Conservation (phyloP, 2,113 vertebrate genomes). For the Baryphthengus martii region DNA sequence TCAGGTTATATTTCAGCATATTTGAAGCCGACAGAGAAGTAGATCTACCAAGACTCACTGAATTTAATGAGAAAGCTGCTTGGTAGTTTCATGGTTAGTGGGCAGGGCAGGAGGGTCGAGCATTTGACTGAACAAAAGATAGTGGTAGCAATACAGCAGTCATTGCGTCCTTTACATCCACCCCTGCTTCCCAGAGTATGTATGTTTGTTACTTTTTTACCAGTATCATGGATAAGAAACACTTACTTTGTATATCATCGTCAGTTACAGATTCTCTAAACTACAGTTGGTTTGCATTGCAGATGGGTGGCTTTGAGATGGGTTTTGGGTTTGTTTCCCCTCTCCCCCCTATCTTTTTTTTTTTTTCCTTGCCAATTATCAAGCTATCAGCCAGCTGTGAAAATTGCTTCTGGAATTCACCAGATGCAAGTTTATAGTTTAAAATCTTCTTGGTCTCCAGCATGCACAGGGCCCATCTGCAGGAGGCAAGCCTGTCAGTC, state of each 20-base stretch:
- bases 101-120: background rate
- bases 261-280: background rate
- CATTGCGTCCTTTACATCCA: background rate
- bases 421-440: background rate
- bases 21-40: background rate
- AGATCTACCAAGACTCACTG: background rate
- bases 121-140: background rate
- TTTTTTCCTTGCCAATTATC: background rate
- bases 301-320: background rate
- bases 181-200: background rate
- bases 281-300: background rate
- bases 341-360: fast-evolving
- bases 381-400: background rate
- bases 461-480: background rate
- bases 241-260: background rate
- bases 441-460: background rate
- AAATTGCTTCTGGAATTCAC: background rate
- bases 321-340: background rate
- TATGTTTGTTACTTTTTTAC: background rate
- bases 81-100: background rate
- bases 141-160: background rate
- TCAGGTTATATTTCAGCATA: background rate
- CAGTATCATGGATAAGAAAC: background rate
- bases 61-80: background rate
- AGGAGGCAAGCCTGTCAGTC: background rate